Evolutionary conservation across 1,140 invertebrate genomes (phyloP), one percentile per base, ranked within the genome.

Genomic region (Heliconius congener): DNA sequence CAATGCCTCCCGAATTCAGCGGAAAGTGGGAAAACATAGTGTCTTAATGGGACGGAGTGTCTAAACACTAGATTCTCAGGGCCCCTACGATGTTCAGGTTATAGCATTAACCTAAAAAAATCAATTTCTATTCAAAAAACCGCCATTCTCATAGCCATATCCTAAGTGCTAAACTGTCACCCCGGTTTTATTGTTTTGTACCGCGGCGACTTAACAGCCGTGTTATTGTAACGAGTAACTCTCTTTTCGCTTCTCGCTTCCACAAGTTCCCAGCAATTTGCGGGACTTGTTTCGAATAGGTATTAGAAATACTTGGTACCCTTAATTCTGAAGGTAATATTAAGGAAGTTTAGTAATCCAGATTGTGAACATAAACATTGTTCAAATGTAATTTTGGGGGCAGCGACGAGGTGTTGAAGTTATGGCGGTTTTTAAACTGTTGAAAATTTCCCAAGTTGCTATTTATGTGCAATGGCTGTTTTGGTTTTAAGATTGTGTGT

Each of bases 151-250:
- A 9, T 80, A 73, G 88, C 85, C 83, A 66, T 55, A 79, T 77
- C n/a, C 71, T 80, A 87, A 88, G 85, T 87, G 85, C 85, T 86
- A 87, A 87, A 85, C 86, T 87, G 87, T 89, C 87, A 81, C 86
- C 75, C 83, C 76, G 83, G 80, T 90, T 91, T 89, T 89, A 90
- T 91, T 90, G 87, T 89, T 84, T 80, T 81, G 82, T 83, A 83
- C 84, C 83, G 85, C 84, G 81, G 85, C 86, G 87, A 86, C 87
- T 88, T 87, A 90, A 88, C 88, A 87, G 83, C 84, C 77, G 84
- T 87, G 88, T 90, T 90, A 87, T 87, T 86, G 87, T 89, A 86
- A 84, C 86, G 83, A 85, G 85, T 88, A 84, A 83, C 83, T 81
- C 83, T 84, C 82, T 85, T 66, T 66, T 16, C 60, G 27, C 82